phyloP scores from a whole-genome alignment of 1,140 invertebrate genomes.

The Artemia franciscana region DNA sequence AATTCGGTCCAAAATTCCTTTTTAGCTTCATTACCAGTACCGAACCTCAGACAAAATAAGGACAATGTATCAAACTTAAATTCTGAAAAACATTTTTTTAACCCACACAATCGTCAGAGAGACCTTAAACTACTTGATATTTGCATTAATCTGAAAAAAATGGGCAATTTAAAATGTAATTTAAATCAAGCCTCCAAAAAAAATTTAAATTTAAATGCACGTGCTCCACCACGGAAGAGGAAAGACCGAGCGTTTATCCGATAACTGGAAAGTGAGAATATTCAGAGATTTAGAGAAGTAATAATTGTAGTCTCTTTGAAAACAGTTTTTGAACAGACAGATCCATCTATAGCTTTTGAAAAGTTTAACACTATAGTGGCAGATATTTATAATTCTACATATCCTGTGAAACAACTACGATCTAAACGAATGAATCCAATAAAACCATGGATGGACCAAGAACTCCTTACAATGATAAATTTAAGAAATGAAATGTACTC shows the following conservation, averaged over 20 bases:
- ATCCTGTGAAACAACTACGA: neutral
- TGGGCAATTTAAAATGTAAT: too few species aligned
- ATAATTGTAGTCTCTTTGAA: neutral
- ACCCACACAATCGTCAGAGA: too few species aligned
- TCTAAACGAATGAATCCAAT: neutral
- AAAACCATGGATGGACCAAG: neutral
- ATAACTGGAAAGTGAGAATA: neutral
- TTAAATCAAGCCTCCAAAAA: too few species aligned
- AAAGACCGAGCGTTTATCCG: neutral
- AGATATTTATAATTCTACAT: neutral
- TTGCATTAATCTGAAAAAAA: too few species aligned
- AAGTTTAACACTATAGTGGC: neutral
- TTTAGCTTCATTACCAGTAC: too few species aligned
- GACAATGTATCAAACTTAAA: too few species aligned
- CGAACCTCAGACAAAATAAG: too few species aligned
- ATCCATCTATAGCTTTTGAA: neutral
- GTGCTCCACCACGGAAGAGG: slow-evolving; percentile 4
- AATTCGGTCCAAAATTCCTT: too few species aligned
- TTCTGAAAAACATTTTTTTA: too few species aligned
- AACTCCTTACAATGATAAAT: neutral
- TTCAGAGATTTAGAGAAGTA: slow-evolving; percentile 7
- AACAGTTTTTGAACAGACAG: neutral
- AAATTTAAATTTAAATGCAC: too few species aligned
- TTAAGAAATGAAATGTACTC: neutral
- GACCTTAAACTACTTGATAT: too few species aligned